Conservation (phyloP, 2,113 vertebrate species). For the Crypturellus undulatus region DNA sequence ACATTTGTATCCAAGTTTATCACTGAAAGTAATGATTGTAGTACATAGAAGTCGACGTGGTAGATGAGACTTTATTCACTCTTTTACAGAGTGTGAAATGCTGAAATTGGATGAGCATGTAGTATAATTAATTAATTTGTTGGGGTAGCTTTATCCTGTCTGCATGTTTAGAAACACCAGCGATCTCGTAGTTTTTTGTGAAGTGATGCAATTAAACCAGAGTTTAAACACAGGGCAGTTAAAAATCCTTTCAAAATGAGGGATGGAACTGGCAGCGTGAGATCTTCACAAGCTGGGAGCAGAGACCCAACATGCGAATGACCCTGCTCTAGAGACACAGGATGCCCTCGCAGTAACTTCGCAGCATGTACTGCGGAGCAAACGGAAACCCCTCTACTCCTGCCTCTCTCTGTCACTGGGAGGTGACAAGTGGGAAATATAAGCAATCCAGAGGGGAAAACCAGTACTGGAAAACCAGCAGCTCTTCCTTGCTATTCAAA, state of each 20-base stretch:
- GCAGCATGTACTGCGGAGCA: background rate
- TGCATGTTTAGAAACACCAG: conserved; percentile 17
- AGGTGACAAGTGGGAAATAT: background rate
- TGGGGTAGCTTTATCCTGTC: conserved; percentile 27
- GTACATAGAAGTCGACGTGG: conserved; percentile 18
- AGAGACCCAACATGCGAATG: background rate
- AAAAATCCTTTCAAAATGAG: conserved; percentile 18
- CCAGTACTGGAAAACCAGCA: background rate
- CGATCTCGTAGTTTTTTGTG: background rate
- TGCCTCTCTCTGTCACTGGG: background rate
- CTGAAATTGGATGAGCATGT: conserved; percentile 37
- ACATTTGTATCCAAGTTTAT: conserved; percentile 6
- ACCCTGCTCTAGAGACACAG: background rate
- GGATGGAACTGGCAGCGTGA: background rate
- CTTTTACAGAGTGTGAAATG: conserved; percentile 57
- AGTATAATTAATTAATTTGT: conserved; percentile 46
- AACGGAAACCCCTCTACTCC: background rate
- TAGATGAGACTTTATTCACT: conserved; percentile 20
- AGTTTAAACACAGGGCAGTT: background rate
- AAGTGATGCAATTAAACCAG: background rate
- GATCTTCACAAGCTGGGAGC: background rate
- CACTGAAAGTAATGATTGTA: conserved; percentile 36
- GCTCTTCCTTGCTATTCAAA: background rate
- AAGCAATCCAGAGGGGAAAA: background rate
- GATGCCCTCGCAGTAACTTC: background rate